Evolutionary conservation across 2,888 invertebrate genomes (phyloP).

Genomic region (Aromia moschata): DNA sequence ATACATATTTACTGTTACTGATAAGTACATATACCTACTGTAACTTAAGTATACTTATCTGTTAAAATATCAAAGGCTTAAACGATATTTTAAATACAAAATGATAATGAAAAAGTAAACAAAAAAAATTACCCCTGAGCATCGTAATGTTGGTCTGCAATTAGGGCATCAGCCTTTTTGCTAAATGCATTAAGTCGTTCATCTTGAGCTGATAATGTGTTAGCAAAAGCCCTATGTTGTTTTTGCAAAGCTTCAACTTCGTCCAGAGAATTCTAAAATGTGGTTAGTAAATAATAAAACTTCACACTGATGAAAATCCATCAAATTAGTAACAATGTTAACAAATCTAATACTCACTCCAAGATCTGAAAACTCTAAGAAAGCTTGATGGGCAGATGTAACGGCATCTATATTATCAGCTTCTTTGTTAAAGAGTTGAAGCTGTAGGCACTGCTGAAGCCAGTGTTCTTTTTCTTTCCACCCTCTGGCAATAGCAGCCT

Average conservation of each 20-base stretch:
- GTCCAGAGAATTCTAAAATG: conserved; percentile 79
- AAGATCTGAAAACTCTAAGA: conserved; percentile 86
- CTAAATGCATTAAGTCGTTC: conserved; percentile 85
- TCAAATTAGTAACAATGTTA: background rate
- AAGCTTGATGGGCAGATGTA: conserved; percentile 93
- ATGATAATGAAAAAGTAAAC: conserved; percentile 1
- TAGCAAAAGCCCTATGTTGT: conserved; percentile 93
- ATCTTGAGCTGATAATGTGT: conserved; percentile 91
- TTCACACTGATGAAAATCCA: conserved; percentile 5
- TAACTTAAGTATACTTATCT: too few relatives aligned
- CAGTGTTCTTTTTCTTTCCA: conserved; percentile 89
- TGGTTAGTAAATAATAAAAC: conserved; percentile 8
- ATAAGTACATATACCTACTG: too few relatives aligned
- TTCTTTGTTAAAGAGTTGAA: conserved; percentile 93
- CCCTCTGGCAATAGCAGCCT: conserved; percentile 78
- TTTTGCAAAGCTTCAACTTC: conserved; percentile 92
- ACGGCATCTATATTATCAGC: conserved; percentile 97
- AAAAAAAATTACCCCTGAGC: conserved; percentile 70
- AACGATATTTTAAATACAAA: conserved; percentile 1
- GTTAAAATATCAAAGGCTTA: conserved; percentile 29
- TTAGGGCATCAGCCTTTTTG: conserved; percentile 83
- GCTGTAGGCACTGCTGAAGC: conserved; percentile 86
- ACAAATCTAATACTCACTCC: conserved; percentile 71
- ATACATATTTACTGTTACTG: too few relatives aligned
- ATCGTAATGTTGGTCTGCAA: conserved; percentile 83